These are phyloP conservation scores for Cavia porcellus DNA, from an alignment of 2,113 vertebrate genomes.

Conservation along the genomic window DNA sequence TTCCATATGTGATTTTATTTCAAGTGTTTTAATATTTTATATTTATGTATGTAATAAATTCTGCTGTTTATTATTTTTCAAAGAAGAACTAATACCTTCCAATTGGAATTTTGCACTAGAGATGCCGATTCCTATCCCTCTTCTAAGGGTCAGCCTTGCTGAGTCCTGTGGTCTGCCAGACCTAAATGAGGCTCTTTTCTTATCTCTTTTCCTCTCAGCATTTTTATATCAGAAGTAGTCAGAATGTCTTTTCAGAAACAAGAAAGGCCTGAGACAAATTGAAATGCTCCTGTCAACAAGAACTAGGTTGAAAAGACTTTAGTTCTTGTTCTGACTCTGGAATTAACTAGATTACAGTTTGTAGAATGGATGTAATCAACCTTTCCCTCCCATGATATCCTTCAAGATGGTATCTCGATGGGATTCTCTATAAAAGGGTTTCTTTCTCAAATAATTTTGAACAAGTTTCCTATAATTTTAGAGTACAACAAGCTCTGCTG, in stretches of 20 bases:
- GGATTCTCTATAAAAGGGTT: neutral
- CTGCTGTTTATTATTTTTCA: neutral
- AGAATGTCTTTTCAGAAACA: neutral
- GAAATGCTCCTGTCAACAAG: conserved; percentile 21
- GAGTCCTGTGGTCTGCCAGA: neutral
- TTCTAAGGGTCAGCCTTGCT: neutral
- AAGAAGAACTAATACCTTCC: conserved; percentile 13
- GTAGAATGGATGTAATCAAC: neutral
- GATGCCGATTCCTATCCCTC: neutral
- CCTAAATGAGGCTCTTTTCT: neutral
- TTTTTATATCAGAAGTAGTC: neutral
- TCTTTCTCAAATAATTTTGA: conserved; percentile 37
- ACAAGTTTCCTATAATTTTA: conserved; percentile 31
- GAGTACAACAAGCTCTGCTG: neutral
- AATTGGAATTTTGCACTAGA: neutral
- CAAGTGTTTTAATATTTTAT: conserved; percentile 33
- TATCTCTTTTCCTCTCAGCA: neutral
- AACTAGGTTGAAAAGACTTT: neutral
- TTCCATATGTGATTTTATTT: conserved; percentile 21
- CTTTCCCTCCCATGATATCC: neutral
- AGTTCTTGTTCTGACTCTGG: conserved; percentile 21
- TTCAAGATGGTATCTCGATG: neutral
- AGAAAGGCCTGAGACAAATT: neutral
- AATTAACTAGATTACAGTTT: neutral
- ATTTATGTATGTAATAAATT: neutral